Evolutionary conservation across 2,888 invertebrate species (phyloP), one percentile per base, ranked within the genome.

Genomic region (Pseudoips prasinana): DNA sequence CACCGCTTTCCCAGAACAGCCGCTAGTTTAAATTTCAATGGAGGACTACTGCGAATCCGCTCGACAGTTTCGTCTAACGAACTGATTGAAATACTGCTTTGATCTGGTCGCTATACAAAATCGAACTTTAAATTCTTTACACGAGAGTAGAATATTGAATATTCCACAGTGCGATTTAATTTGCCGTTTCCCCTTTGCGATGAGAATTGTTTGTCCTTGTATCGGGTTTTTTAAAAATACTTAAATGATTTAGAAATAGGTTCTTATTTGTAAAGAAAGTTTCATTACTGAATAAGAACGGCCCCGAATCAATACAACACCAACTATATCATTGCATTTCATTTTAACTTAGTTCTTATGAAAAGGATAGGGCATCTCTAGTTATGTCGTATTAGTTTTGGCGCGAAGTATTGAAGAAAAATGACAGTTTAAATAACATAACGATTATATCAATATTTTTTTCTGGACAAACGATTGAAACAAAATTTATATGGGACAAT

Each of bases 1-100:
- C 55, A 46, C 42, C 34, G 61, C 55, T 63, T 86, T 86, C 85
- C 64, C 64, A 73, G 86, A 86, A 87, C 56, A 50, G 41, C 56
- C 49, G 42, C 52, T 84, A 82, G 84, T 85, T 87, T 81, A 79
- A 84, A 85, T 86, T 86, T 87, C 86, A 84, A 86, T 82, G 72
- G 80, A 66, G 60, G 72, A 70, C 70, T 84, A 83, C 83, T 71
- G 76, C 76, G 82, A 81, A 80, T 62, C 57, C 58, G 36, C 38
- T 60, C 69, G 68, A 58, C 77, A 64, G 71, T 76, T 81, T 82
- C 71, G 75, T 70, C 78, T 82, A 80, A 85, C 81, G 73, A 85
- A 83, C 79, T 69, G 78, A 84, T 82, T 78, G 80, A 77, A 80
- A 82, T 75, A 77, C 69, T 64, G 68, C 79, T 83, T 82, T 82